Base-by-base conservation (phyloP, 1,140 invertebrate species). In the Littorina saxatilis region DNA sequence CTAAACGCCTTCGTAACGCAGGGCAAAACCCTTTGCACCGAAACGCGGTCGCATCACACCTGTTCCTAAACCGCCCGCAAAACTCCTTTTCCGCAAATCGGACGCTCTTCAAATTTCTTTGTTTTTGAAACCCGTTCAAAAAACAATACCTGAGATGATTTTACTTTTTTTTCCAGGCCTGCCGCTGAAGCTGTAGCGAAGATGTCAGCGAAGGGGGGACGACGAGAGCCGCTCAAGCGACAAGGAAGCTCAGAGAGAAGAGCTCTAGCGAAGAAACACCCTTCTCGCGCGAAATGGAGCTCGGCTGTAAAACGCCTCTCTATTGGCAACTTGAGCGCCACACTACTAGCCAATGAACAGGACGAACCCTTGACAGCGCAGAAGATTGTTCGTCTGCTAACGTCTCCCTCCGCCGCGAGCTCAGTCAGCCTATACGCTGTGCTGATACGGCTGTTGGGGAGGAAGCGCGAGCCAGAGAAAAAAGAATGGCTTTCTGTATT, bases 401-500 rank as follows among this genome's bases (percentile, higher is more conserved):
- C 9, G 4, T 37, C 29, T 7, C 29, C 58, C 17, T 23, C 29
- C 17, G 39, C 20, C 32, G 63, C 58, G 63, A 68, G 37, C 32
- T 50, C 52, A 5, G 63, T 68, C 35, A 79, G 55, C 68, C n/a
- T 70, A 2, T 58, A 68, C 32, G 39, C 27, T n/a, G 4, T 79
- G 40, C 32, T 70, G n/a, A 47, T 79, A 20, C 55, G 55, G n/a
- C 52, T 70, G 29, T 27, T 68, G 37, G n/a, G n/a, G n/a, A 27
- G 20, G 47, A 35, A 35, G 20, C 17, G 50, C 27, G 80, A 61
- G 52, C 23, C 43, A 32, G 27, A 17, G 27, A 35, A 39, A 37
- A 29, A 73, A 40, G 55, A 50, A 80, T 80, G 79, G 79, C 68
- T 80, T 43, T 32, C 29, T 37, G 55, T 50, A 20, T 76, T 77